A percentile compares a stretch with the other conserved stretches of the same genome.
phyloP scores from a whole-genome alignment of 2,113 vertebrate species.

The Bolborhynchus lineola region DNA sequence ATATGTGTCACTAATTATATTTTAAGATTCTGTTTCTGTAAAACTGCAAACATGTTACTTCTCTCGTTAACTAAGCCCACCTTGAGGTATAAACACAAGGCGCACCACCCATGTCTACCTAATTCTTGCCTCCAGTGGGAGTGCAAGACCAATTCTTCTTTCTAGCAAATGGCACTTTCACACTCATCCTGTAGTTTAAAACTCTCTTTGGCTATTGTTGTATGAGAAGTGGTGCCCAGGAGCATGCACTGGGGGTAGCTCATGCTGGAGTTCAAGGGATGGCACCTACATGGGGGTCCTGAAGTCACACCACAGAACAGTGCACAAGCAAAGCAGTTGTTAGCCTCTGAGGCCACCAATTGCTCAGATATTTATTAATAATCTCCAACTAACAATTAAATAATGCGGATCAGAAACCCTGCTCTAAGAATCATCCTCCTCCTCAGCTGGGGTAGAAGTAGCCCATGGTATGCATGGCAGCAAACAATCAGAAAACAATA shows the following conservation, averaged over 20 bases:
- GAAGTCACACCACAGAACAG: not conserved
- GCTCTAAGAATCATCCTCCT: not conserved
- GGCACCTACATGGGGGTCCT: accelerated
- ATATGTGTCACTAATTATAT: not conserved
- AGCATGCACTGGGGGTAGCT: accelerated
- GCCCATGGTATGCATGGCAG: not conserved
- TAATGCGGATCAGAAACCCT: not conserved
- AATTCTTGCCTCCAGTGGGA: not conserved
- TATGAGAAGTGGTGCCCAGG: not conserved
- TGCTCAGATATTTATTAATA: not conserved
- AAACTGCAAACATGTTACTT: not conserved
- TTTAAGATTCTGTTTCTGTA: not conserved
- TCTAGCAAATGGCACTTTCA: not conserved
- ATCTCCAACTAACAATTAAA: not conserved
- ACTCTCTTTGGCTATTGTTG: not conserved
- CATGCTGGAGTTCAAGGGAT: not conserved
- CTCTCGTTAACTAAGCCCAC: not conserved
- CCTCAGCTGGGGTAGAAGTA: not conserved
- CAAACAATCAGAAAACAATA: not conserved
- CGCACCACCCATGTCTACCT: not conserved
- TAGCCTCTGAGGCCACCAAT: not conserved
- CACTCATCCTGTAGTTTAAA: not conserved
- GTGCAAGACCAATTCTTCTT: not conserved
- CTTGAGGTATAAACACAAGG: not conserved
- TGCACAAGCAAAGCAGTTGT: not conserved